A percentile compares a stretch with the other conserved stretches of the same genome.
These are phyloP conservation scores for Clanis bilineata DNA, from an alignment of 2,888 invertebrate genomes.

Conservation along the genomic window DNA sequence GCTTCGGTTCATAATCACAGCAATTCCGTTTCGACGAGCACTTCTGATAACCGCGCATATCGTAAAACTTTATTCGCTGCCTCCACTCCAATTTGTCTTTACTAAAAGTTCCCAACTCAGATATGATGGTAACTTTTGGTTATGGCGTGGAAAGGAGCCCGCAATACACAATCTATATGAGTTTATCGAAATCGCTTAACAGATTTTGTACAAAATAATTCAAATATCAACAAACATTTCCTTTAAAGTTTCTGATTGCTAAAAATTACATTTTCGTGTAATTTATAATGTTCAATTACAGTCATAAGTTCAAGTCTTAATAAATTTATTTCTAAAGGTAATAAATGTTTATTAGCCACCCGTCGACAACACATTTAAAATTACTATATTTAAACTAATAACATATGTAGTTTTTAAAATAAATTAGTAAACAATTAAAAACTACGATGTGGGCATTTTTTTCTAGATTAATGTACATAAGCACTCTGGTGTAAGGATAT, in stretches of 20 bases:
- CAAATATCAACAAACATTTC: neutral
- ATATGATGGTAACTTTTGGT: slow-evolving; percentile 61
- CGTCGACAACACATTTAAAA: too few relatives aligned
- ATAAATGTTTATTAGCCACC: too few relatives aligned
- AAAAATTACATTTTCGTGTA: too few relatives aligned
- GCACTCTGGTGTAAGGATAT: slow-evolving; percentile 65
- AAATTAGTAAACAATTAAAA: too few relatives aligned
- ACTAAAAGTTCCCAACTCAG: slow-evolving; percentile 62
- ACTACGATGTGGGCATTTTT: slow-evolving; percentile 34
- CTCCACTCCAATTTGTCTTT: slow-evolving; percentile 71
- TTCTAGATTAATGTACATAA: slow-evolving; percentile 59
- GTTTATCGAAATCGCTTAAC: slow-evolving; percentile 1
- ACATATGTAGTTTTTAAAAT: too few relatives aligned
- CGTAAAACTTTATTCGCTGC: slow-evolving; percentile 75
- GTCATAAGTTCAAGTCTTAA: too few relatives aligned
- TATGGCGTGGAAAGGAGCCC: slow-evolving; percentile 49
- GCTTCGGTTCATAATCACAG: slow-evolving; percentile 9
- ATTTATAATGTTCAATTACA: neutral
- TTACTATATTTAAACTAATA: too few relatives aligned
- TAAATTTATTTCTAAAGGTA: too few relatives aligned
- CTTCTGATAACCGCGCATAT: slow-evolving; percentile 73
- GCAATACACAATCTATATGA: slow-evolving; percentile 42
- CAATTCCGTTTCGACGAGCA: slow-evolving; percentile 50
- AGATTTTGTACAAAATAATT: neutral
- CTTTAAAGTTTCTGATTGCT: neutral